Percentiles rank a stretch among this genome's conserved stretches.
phyloP scores from a whole-genome alignment of 1,140 invertebrate genomes.

The Goniozus legneri region DNA sequence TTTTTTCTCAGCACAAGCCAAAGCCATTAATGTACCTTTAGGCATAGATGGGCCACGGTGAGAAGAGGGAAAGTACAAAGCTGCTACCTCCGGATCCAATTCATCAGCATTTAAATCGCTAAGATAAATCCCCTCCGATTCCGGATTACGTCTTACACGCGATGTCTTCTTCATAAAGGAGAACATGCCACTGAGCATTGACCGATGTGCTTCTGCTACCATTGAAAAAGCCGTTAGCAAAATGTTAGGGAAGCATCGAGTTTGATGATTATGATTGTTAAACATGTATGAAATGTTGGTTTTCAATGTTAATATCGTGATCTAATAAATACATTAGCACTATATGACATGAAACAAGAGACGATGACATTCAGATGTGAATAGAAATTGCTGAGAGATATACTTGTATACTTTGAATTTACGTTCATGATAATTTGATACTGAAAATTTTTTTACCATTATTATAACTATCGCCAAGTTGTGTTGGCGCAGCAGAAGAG shows the following conservation, averaged over 20 bases:
- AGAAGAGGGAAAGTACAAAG: conserved; percentile 78
- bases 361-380: too few relatives aligned
- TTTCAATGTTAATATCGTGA: too few relatives aligned
- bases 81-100: conserved; percentile 85
- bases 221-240: conserved; percentile 35
- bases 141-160: conserved; percentile 65
- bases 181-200: conserved; percentile 86
- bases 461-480: conserved; percentile 36
- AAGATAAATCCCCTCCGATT: conserved; percentile 84
- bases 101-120: conserved; percentile 86
- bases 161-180: conserved; percentile 85
- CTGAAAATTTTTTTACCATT: neutral
- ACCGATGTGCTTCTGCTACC: conserved; percentile 62
- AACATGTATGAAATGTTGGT: neutral
- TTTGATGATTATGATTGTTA: conserved; percentile 1
- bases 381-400: too few relatives aligned
- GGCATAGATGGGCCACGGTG: conserved; percentile 38
- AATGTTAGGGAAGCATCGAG: conserved; percentile 30
- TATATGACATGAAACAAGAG: too few relatives aligned
- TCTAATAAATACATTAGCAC: too few relatives aligned
- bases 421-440: too few relatives aligned
- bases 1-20: conserved; percentile 5
- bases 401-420: too few relatives aligned
- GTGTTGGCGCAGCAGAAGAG: conserved; percentile 23
- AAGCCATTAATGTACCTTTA: conserved; percentile 37